Base-by-base conservation (phyloP, 1,140 invertebrate species). In the Rhyacophila brunnea region DNA sequence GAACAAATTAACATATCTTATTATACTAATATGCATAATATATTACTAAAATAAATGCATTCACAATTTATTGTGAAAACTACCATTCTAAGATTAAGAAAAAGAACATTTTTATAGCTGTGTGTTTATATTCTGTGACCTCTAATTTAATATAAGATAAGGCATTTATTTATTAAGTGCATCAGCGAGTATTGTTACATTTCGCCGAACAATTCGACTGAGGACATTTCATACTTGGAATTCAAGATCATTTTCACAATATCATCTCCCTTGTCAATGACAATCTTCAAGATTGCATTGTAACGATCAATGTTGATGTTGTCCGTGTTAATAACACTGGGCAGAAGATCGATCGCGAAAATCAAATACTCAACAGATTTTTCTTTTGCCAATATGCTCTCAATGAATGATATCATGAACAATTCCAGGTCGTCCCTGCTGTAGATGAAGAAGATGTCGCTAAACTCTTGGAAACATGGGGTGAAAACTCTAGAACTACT, bases 341-440 rank as follows among this genome's bases (percentile, higher is more conserved):
- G 53, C 1, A 56, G 11, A 34, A 57, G 34, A 11, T 43, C 35
- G 5, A 57, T 17, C 3, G 55, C 55, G 35, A 57, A 47, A 9
- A 57, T n/a, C n/a, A 36, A 44, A 34, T 20, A 20, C 9, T 40
- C 10, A 28, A 1, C 43, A n/a, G 45, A 14, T 34, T 57, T 36
- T 15, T 10, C 18, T n/a, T 28, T 23, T 0, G 34, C 28, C 13
- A n/a, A 47, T 14, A 56, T 43, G 15, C 49, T 46, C 9, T 10
- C 11, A 17, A 45, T 46, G 23, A 36, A 43, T 6, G n/a, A 6
- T 15, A 11, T 17, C 10, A 17, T 19, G 5, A 45, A 10, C 18
- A 10, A n/a, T 17, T 45, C 18, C 15, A 7, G 2, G 13, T 57
- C 9, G 3, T 32, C 36, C 13, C 34, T 32, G 11, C 18, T 2